These are phyloP conservation scores for Chrysolina americana DNA, from an alignment of 2,888 invertebrate species.

Conservation along the genomic window DNA sequence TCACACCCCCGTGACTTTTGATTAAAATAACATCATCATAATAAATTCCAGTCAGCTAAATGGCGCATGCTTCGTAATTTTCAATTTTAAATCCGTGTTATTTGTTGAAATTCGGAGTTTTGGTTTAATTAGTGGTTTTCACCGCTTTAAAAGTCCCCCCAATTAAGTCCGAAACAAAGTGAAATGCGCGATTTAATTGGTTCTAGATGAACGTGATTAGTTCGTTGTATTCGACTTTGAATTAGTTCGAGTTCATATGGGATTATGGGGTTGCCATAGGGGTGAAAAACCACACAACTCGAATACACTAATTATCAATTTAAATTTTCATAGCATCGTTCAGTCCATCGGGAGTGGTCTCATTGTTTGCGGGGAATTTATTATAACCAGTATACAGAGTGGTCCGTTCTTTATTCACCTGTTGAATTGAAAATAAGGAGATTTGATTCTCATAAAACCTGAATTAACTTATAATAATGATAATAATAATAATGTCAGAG, in stretches of 20 bases:
- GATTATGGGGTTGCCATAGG: not conserved
- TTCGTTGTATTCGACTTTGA: not conserved
- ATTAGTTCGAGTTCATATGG: not conserved
- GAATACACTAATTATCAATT: conserved; percentile 10
- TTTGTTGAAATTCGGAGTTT: conserved; percentile 2
- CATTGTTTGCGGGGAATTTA: not conserved
- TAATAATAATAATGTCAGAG: no score
- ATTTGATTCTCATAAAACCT: no score
- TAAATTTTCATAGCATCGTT: conserved; percentile 5
- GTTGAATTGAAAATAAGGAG: no score
- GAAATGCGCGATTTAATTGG: conserved; percentile 1
- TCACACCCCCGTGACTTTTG: no score
- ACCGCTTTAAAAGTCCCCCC: not conserved
- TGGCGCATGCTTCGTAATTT: not conserved
- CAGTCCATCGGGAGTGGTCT: not conserved
- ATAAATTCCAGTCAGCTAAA: not conserved
- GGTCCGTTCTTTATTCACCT: no score
- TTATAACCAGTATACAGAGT: not conserved
- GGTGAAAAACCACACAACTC: conserved; percentile 1
- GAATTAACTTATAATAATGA: no score
- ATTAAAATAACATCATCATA: not conserved
- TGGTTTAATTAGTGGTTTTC: conserved; percentile 1
- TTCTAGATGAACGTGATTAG: conserved; percentile 4
- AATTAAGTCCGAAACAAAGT: conserved; percentile 3
- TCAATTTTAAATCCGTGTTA: not conserved